Conservation (phyloP, 1,140 invertebrate genomes). For the Telenomus remus region DNA sequence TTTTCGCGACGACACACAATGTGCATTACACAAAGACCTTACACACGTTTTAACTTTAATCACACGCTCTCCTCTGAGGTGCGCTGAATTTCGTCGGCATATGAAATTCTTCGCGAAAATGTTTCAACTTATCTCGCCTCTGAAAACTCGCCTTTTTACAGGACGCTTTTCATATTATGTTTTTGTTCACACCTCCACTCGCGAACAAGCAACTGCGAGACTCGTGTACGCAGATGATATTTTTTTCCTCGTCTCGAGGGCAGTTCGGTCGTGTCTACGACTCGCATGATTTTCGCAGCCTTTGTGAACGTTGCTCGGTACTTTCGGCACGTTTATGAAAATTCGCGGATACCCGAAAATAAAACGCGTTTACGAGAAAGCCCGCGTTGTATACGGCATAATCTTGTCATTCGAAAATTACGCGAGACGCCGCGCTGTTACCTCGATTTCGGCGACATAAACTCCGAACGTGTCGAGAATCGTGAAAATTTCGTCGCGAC, state of each 20-base stretch:
- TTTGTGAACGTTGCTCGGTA: conserved; percentile 42
- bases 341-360: conserved; percentile 53
- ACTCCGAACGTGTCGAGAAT: conserved; percentile 57
- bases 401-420: conserved; percentile 61
- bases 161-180: conserved; percentile 6
- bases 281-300: neutral
- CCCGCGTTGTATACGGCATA: conserved; percentile 55
- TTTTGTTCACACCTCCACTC: neutral
- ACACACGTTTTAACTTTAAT: conserved; percentile 18
- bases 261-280: conserved; percentile 11
- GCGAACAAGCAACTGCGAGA: neutral
- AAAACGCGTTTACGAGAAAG: conserved; percentile 56
- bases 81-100: conserved; percentile 6
- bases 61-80: conserved; percentile 29
- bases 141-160: conserved; percentile 5
- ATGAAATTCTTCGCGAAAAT: conserved; percentile 38
- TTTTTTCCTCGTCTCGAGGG: conserved; percentile 6
- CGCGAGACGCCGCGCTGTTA: conserved; percentile 43
- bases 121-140: conserved; percentile 14
- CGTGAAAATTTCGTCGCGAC: conserved; percentile 19
- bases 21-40: conserved; percentile 9
- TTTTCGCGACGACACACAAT: too few species aligned
- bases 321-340: conserved; percentile 57
- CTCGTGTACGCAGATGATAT: neutral
- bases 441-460: conserved; percentile 57